Evolutionary conservation across 2,113 vertebrate genomes (phyloP).

Genomic region (Amia ocellicauda): DNA sequence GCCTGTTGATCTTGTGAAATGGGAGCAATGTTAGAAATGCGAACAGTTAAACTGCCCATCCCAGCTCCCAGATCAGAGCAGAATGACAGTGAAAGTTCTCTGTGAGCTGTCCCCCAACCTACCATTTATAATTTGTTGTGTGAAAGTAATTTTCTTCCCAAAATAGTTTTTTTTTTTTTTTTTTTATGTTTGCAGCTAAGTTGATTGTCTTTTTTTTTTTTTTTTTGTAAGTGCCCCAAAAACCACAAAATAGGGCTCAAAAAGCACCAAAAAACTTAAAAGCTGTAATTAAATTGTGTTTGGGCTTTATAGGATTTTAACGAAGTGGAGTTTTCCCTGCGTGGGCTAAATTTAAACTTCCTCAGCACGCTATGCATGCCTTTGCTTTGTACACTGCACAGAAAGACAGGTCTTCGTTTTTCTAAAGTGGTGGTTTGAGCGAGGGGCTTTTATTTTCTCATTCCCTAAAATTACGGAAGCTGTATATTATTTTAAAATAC

Average conservation of each 20-base stretch:
- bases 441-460: conserved; percentile 38
- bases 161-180: conserved; percentile 44
- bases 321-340: conserved; percentile 29
- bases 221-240: conserved; percentile 22
- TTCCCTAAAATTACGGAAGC: conserved; percentile 48
- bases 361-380: conserved; percentile 39
- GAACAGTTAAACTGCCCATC: neutral
- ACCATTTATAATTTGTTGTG: conserved; percentile 46
- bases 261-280: conserved; percentile 15
- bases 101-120: neutral
- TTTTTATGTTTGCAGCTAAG: conserved; percentile 43
- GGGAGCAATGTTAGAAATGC: too few species aligned
- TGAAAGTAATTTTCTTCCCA: conserved; percentile 39
- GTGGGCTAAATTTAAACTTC: conserved; percentile 46
- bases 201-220: conserved; percentile 9
- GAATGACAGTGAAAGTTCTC: neutral
- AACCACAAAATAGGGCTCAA: conserved; percentile 16
- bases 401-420: conserved; percentile 23
- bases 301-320: conserved; percentile 58
- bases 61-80: neutral
- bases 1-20: neutral
- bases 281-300: conserved; percentile 59
- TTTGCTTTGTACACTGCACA: conserved; percentile 12
- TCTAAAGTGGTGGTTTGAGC: conserved; percentile 37
- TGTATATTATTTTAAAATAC: conserved; percentile 31